A percentile compares a stretch with the other conserved stretches of the same genome.
Evolutionary conservation across 2,797 vertebrate species (phyloP).

Genomic region (Microctenopoma lineatum): DNA sequence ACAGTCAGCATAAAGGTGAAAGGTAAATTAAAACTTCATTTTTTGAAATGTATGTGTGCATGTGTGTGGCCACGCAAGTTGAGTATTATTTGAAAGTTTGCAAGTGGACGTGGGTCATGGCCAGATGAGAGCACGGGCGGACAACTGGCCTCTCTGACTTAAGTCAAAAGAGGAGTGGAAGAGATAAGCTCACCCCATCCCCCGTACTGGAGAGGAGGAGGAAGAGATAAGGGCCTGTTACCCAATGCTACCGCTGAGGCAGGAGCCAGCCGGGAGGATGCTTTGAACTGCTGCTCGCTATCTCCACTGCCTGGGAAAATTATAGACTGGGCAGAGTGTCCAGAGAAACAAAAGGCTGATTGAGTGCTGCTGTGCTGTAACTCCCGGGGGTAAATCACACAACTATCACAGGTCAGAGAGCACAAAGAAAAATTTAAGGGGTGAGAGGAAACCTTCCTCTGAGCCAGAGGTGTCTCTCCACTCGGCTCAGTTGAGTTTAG

Average conservation of each 20-base stretch:
- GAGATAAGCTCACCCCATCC: constrained; percentile 84
- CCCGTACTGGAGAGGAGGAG: constrained; percentile 53
- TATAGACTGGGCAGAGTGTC: constrained; percentile 69
- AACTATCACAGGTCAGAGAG: constrained; percentile 74
- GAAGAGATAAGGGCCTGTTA: constrained; percentile 75
- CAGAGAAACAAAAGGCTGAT: constrained; percentile 78
- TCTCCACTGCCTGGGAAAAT: constrained; percentile 81
- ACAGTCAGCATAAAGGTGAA: not conserved
- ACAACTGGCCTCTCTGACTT: constrained; percentile 82
- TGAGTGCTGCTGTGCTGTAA: constrained; percentile 68
- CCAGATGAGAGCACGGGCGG: constrained; percentile 73
- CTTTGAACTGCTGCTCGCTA: constrained; percentile 85
- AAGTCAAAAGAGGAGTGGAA: constrained; percentile 77
- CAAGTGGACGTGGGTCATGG: constrained; percentile 82
- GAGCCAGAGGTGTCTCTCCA: constrained; percentile 63
- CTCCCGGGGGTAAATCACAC: constrained; percentile 70
- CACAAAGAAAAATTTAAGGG: constrained; percentile 63
- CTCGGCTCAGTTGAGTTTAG: constrained; percentile 51
- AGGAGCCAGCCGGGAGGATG: constrained; percentile 70
- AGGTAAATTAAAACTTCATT: not conserved
- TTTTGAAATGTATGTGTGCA: constrained; percentile 24
- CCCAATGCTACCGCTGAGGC: constrained; percentile 77
- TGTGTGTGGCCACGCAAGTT: constrained; percentile 61
- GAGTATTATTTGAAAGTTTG: constrained; percentile 59
- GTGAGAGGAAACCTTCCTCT: constrained; percentile 55